These are phyloP conservation scores for Paradoxurus hermaphroditus DNA, from an alignment of 2,113 vertebrate species.

Conservation along the genomic window DNA sequence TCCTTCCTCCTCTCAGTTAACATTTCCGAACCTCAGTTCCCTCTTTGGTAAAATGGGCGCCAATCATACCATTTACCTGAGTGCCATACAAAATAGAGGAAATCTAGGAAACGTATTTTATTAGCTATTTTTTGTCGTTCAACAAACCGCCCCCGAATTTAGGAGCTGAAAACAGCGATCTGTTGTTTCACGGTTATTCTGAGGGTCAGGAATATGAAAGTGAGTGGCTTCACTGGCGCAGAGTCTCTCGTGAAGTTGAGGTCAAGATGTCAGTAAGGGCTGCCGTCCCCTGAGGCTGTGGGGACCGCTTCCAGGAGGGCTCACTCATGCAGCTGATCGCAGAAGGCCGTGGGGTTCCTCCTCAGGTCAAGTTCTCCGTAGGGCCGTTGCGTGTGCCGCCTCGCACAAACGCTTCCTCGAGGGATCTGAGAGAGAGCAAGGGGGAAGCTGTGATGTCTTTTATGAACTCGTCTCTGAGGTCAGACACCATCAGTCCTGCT, in stretches of 20 bases:
- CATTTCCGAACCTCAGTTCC: not conserved
- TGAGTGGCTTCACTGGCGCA: not conserved
- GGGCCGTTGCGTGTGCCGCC: not conserved
- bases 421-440: not conserved
- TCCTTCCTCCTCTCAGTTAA: not conserved
- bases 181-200: not conserved
- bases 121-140: not conserved
- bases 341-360: not conserved
- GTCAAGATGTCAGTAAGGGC: not conserved
- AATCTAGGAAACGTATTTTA: not conserved
- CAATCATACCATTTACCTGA: not conserved
- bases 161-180: not conserved
- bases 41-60: not conserved
- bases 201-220: not conserved
- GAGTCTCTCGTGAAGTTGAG: not conserved
- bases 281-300: not conserved
- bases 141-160: not conserved
- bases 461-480: not conserved
- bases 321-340: not conserved
- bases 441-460: not conserved
- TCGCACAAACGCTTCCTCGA: not conserved
- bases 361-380: not conserved
- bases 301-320: not conserved
- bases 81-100: not conserved
- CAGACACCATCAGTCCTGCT: not conserved